Percentiles rank a stretch among this genome's conserved stretches.
phyloP scores from a whole-genome alignment of 1,140 invertebrate genomes.

The Papilio helenus region DNA sequence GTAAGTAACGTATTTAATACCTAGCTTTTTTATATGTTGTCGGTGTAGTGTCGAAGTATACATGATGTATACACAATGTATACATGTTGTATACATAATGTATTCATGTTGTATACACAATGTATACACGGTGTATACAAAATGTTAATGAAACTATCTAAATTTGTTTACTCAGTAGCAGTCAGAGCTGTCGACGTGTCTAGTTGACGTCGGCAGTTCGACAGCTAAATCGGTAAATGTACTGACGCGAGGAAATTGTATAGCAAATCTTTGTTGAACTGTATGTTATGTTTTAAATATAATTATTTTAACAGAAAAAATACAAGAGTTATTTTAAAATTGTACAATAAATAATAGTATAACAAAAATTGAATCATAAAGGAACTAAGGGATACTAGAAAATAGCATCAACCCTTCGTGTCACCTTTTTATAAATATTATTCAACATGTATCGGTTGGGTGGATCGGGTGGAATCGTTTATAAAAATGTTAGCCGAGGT shows the following conservation, averaged over 20 bases:
- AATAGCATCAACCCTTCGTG: background rate
- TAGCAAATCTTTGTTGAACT: background rate
- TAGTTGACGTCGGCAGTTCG: background rate
- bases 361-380: background rate
- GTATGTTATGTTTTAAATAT: background rate
- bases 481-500: slow-evolving; percentile 10
- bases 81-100: background rate
- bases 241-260: slow-evolving; percentile 19
- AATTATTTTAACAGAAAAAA: too few species aligned
- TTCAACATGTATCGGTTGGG: background rate
- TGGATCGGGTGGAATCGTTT: slow-evolving; percentile 1
- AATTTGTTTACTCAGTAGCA: slow-evolving; percentile 11
- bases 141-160: slow-evolving; percentile 1
- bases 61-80: too few species aligned
- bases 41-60: too few species aligned
- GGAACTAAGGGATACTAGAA: background rate
- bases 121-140: background rate
- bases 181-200: background rate
- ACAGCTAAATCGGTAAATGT: background rate
- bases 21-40: background rate
- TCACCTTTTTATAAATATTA: slow-evolving; percentile 12
- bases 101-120: background rate
- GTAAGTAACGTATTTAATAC: too few species aligned
- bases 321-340: too few species aligned
- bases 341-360: too few species aligned